Percentiles rank a stretch among this genome's conserved stretches.
Evolutionary conservation across 1,140 invertebrate species (phyloP).

Genomic region (Caenorhabditis elegans): DNA sequence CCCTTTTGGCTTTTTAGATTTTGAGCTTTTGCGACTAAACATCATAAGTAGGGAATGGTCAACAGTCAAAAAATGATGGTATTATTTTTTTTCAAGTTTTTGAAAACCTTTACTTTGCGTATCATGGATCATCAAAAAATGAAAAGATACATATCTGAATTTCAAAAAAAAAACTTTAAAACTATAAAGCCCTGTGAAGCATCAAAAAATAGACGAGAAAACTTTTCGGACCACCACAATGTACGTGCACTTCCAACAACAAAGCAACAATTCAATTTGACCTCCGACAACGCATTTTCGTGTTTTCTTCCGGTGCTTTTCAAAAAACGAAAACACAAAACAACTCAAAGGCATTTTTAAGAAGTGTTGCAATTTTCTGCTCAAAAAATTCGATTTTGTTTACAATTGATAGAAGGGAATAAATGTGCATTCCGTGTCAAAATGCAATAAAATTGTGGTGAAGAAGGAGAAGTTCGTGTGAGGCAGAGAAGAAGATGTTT

Average conservation of each 20-base stretch:
- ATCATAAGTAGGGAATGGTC: no score
- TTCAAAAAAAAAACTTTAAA: no score
- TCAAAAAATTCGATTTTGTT: neutral
- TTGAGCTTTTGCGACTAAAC: no score
- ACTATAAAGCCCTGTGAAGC: neutral
- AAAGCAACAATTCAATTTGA: constrained; percentile 21
- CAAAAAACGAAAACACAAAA: neutral
- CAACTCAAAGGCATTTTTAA: neutral
- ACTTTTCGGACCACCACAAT: neutral
- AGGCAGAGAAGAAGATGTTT: neutral
- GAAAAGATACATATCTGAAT: no score
- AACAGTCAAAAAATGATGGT: no score
- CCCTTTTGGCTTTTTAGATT: neutral
- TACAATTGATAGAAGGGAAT: neutral
- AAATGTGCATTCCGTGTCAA: neutral
- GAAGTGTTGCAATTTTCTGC: neutral
- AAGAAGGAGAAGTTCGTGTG: constrained; percentile 3
- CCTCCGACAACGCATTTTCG: neutral
- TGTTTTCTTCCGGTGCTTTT: neutral
- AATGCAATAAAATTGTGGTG: constrained; percentile 8
- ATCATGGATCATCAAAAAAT: no score
- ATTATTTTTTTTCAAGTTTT: no score
- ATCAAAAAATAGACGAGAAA: neutral
- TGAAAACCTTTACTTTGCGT: no score
- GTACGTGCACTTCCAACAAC: constrained; percentile 7